Conservation (phyloP, 1,140 invertebrate genomes). For the Drosophila kanapiae region DNA sequence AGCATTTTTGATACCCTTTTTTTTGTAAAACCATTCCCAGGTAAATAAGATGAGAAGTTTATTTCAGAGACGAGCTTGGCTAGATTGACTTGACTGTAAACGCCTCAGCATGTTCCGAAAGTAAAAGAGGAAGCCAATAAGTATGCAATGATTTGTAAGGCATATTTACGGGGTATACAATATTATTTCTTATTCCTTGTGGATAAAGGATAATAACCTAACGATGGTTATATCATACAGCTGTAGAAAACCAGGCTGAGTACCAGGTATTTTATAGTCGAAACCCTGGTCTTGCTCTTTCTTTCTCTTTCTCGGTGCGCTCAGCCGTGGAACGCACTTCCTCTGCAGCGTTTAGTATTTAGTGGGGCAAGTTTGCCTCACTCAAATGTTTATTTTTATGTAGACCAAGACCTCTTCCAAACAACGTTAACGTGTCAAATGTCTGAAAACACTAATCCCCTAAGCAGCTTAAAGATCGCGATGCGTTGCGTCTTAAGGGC, state of each 20-base stretch:
- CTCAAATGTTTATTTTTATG: constrained; percentile 63
- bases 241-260: background rate
- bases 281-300: too few species aligned
- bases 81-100: background rate
- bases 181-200: accelerated
- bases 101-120: background rate
- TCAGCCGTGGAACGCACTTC: constrained; percentile 59
- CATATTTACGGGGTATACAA: background rate
- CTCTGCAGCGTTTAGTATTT: constrained; percentile 64
- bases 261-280: background rate
- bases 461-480: constrained; percentile 84
- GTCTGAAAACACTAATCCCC: constrained; percentile 82
- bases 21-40: too few species aligned
- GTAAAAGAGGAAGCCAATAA: too few species aligned
- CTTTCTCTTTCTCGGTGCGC: background rate
- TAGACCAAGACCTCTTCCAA: constrained; percentile 53
- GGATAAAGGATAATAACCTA: too few species aligned
- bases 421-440: constrained; percentile 83
- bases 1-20: background rate
- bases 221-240: background rate
- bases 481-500: constrained; percentile 62
- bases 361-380: constrained; percentile 59
- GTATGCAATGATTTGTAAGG: background rate
- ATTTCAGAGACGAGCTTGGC: background rate
- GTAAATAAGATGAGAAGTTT: too few species aligned